These are phyloP conservation scores for Antedon mediterranea DNA, from an alignment of 53 echinoderm and acorn worm genomes.

Conservation along the genomic window DNA sequence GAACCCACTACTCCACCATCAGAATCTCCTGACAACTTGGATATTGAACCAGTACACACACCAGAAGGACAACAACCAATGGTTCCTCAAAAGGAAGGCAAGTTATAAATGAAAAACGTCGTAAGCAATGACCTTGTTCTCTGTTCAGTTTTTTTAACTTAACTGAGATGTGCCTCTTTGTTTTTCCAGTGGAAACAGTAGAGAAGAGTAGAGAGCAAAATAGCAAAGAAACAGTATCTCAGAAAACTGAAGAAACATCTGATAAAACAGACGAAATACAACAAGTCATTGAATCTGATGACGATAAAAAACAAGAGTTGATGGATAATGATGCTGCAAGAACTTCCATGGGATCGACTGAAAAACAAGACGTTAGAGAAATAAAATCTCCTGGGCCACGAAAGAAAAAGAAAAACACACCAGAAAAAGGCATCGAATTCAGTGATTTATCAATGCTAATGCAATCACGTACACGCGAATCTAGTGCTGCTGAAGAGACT, in stretches of 20 bases:
- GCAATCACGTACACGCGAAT: conserved; percentile 9
- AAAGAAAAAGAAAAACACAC: conserved; percentile 24
- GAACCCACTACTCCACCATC: not conserved
- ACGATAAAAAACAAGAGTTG: not conserved
- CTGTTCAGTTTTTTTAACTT: no score
- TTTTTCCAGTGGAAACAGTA: no score
- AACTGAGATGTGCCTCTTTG: no score
- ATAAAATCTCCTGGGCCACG: conserved; percentile 8
- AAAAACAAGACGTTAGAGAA: conserved; percentile 7
- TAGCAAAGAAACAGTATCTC: not conserved
- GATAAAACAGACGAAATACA: no score
- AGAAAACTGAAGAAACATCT: no score
- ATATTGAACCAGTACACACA: no score
- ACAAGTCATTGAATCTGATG: not conserved
- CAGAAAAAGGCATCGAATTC: conserved; percentile 43
- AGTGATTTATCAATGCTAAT: conserved; percentile 73
- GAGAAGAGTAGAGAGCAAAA: no score
- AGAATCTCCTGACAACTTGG: not conserved
- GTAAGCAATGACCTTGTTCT: no score
- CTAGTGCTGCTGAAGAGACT: not conserved
- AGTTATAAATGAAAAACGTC: conserved; percentile 9
- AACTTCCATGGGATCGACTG: conserved; percentile 19
- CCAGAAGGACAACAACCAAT: not conserved
- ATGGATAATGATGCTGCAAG: conserved; percentile 25
- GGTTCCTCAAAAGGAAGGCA: no score